Percentiles rank a stretch among this genome's conserved stretches.
phyloP scores from a whole-genome alignment of 2,797 vertebrate species.

The Gymnothorax javanicus region DNA sequence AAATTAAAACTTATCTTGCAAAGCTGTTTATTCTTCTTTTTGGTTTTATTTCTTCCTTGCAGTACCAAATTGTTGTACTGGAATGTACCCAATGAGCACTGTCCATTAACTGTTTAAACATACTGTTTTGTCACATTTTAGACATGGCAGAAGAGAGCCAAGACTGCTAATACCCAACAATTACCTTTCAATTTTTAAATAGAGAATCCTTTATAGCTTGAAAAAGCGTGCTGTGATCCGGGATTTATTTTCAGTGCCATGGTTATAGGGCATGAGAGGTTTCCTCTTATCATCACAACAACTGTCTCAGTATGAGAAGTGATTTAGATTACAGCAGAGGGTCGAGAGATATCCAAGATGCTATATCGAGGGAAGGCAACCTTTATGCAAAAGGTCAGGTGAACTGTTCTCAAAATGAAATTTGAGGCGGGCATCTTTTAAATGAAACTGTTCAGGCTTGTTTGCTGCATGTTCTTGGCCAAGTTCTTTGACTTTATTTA shows the following conservation, averaged over 20 bases:
- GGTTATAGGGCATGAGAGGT: neutral
- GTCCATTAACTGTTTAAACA: neutral
- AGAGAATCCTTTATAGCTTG: neutral
- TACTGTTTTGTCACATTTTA: neutral
- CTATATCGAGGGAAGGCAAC: slow-evolving; percentile 50
- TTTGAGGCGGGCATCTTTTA: slow-evolving; percentile 54
- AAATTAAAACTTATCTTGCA: slow-evolving; percentile 3
- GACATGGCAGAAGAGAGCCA: neutral
- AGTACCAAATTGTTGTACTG: neutral
- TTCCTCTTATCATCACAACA: neutral
- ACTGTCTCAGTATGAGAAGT: neutral
- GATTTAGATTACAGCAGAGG: slow-evolving; percentile 9
- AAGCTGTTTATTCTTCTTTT: neutral
- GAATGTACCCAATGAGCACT: neutral
- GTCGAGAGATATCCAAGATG: slow-evolving; percentile 36
- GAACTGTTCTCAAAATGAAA: slow-evolving; percentile 51
- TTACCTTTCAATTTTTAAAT: neutral
- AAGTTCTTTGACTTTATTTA: neutral
- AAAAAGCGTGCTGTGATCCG: neutral
- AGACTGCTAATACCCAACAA: neutral
- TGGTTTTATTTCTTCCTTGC: neutral
- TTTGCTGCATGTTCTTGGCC: neutral
- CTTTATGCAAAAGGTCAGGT: slow-evolving; percentile 66
- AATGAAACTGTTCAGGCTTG: neutral
- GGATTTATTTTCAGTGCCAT: neutral